Base-by-base conservation (phyloP, 2,113 vertebrate genomes). In the Oophaga pumilio region DNA sequence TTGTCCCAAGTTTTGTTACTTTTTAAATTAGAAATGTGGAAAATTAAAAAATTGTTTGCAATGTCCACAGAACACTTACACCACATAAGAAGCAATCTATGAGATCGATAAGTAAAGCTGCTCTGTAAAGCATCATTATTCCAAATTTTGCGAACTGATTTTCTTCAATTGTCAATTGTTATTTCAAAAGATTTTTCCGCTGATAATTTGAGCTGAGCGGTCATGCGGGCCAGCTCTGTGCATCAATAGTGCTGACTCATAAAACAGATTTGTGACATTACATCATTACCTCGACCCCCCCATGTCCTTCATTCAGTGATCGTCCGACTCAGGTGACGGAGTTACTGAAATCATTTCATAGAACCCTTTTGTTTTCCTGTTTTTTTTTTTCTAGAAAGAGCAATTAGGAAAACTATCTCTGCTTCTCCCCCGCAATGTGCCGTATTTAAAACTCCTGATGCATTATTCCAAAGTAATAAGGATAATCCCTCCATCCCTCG, bases 341-440 rank as follows among this genome's bases (percentile, higher is more conserved):
- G 0, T 50, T 15, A 50, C 17, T 74, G 43, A 49, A 22, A 50
- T 20, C 8, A 22, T 74, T 74, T 49, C 50, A 28, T 49, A 74
- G 71, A 74, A 74, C 18, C 49, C 6, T 74, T 74, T 73, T 43
- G 28, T 71, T 71, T 26, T 26, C 66, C 17, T 14, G 33, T 5
- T 74, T 74, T 73, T 73, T 69, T 71, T 71, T 14, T 26, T 24
- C 17, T 14, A 50, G 11, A 74, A 74, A 74, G 14, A 74, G 71
- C 43, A 74, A 74, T 74, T 74, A 50, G 17, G 71, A 50, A 74
- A 74, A 74, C 71, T 49, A 33, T 49, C 69, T 73, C 3, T 74
- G 17, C 20, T 5, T 20, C 43, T 50, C 71, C 71, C 71, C 43
- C 33, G 50, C 18, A 73, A 20, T 33, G 12, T 1, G 71, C 18